Base-by-base conservation (phyloP, 2,797 vertebrate genomes). In the Pelobates cultripes region DNA sequence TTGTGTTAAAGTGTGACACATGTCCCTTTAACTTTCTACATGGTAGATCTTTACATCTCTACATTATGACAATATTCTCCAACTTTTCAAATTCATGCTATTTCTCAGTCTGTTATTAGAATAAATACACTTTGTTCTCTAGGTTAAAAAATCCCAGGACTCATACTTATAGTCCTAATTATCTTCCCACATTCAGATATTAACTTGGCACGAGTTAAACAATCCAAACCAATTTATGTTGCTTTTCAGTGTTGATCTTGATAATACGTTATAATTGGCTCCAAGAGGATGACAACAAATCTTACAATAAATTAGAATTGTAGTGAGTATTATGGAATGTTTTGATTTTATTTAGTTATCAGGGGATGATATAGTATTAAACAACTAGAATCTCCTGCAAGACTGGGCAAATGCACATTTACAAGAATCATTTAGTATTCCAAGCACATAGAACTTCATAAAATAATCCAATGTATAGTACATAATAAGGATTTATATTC, bases 311-410 rank as follows among this genome's bases (percentile, higher is more conserved):
- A 72, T 82, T 77, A 75, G 71, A 77, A 82, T 77, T 77, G 73
- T 77, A 71, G 74, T 4, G 60, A 71, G 45, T 64, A 40, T 72
- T 77, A 13, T 75, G 63, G 64, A 76, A 77, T 77, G 41, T 10
- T 64, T 6, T 44, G 68, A 70, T 81, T 82, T 55, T 72, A 71
- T 82, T 72, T 71, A 28, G 68, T 66, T 55, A 51, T 51, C 1
- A 51, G 47, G 69, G 80, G 80, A 82, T 82, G 71, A 66, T 53
- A 57, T 64, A 68, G 80, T 82, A 82, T 82, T 82, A 82, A 77
- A 43, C 44, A 82, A 69, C 55, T 75, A 57, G 77, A 53, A 82
- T 77, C 74, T 76, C 70, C 66, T 71, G 44, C 44, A 47, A 42
- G 15, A 53, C 28, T 61, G 71, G 63, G 72, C 64, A 63, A 53